A percentile compares a stretch with the other conserved stretches of the same genome.
Evolutionary conservation across 2,113 vertebrate species (phyloP).

Genomic region (Scytalopus superciliaris): DNA sequence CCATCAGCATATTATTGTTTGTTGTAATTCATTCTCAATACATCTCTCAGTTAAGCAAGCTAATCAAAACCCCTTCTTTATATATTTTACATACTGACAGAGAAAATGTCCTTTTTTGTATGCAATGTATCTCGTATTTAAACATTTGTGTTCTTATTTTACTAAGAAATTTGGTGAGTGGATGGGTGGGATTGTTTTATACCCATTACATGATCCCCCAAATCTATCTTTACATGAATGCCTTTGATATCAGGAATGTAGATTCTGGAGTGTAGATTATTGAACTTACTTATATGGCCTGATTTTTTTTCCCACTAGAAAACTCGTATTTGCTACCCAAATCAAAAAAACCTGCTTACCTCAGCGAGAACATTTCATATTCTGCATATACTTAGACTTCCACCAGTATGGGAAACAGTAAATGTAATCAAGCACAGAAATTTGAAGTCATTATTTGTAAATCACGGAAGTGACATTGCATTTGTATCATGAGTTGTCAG

Average conservation of each 20-base stretch:
- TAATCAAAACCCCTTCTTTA: neutral
- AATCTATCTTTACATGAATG: neutral
- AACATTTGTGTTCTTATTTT: neutral
- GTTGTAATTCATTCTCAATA: neutral
- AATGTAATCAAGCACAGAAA: neutral
- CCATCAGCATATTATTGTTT: neutral
- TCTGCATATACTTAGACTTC: neutral
- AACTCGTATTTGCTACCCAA: neutral
- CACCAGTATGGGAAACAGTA: neutral
- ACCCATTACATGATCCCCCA: neutral
- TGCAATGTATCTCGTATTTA: neutral
- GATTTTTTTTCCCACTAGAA: neutral
- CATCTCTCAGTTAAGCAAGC: neutral
- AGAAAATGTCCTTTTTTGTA: neutral
- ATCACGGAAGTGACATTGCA: neutral
- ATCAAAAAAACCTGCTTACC: neutral
- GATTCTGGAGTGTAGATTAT: neutral
- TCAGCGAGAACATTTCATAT: neutral
- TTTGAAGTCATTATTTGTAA: neutral
- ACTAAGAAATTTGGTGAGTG: neutral
- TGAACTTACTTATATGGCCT: neutral
- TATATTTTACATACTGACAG: neutral
- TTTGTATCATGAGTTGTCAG: neutral
- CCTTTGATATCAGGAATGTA: neutral
- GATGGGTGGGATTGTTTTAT: neutral